A percentile compares a stretch with the other conserved stretches of the same genome.
phyloP scores from a whole-genome alignment of 1,140 invertebrate species.

The Ceratina japonica region DNA sequence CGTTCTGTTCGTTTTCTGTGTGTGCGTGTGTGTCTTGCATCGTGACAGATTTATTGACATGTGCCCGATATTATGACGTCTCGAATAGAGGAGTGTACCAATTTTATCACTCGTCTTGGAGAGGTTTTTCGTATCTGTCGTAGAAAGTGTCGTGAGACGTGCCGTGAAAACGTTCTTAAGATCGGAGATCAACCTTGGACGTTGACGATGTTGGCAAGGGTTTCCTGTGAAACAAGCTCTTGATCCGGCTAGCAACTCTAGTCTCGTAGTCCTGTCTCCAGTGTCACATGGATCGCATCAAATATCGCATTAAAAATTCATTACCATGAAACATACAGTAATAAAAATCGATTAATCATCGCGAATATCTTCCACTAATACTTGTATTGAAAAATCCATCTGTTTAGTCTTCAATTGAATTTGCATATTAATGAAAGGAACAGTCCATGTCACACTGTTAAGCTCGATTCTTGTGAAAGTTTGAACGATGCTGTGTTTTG shows the following conservation, averaged over 20 bases:
- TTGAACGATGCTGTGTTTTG: slow-evolving; percentile 69
- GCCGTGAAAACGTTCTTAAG: not conserved
- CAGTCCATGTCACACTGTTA: slow-evolving; percentile 62
- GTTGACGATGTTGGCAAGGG: not conserved
- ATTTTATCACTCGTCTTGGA: slow-evolving; percentile 1
- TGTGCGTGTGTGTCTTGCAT: slow-evolving; percentile 28
- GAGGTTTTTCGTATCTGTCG: not conserved
- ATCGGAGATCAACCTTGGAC: not conserved
- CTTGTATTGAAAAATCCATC: no score
- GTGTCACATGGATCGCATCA: slow-evolving; percentile 57
- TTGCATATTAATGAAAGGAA: not conserved
- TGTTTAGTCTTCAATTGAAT: no score
- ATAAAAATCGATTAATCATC: not conserved
- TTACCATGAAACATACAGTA: not conserved
- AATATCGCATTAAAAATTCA: not conserved
- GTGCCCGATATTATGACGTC: not conserved
- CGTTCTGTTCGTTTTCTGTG: slow-evolving; percentile 4
- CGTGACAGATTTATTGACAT: slow-evolving; percentile 18
- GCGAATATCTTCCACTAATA: no score
- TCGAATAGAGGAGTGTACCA: not conserved
- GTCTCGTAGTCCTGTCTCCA: slow-evolving; percentile 51
- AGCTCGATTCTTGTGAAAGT: slow-evolving; percentile 61
- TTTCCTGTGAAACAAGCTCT: slow-evolving; percentile 53
- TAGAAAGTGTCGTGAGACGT: not conserved
- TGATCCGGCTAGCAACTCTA: slow-evolving; percentile 52